Evolutionary conservation across 2,113 vertebrate species (phyloP).

Genomic region (Hipposideros armiger): DNA sequence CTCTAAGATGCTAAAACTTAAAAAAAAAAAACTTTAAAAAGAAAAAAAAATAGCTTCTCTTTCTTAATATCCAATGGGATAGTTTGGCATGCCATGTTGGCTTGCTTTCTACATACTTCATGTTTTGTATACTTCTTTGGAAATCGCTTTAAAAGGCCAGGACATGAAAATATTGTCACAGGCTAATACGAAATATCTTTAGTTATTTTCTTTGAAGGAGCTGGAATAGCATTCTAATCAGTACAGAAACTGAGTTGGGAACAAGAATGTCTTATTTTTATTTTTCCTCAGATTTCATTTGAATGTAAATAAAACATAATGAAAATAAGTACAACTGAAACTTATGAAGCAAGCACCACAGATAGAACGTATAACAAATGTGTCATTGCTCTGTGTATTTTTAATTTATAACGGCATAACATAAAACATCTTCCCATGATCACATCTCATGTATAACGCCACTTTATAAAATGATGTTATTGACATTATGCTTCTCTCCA

Average conservation of each 20-base stretch:
- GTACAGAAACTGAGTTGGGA: not conserved
- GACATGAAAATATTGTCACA: not conserved
- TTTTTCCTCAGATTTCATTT: slow-evolving; percentile 63
- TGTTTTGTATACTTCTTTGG: not conserved
- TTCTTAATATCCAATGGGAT: not conserved
- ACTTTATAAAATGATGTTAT: slow-evolving; percentile 69
- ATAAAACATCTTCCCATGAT: slow-evolving; percentile 61
- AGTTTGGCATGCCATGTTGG: not conserved
- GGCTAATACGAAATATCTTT: not conserved
- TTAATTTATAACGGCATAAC: slow-evolving; percentile 66
- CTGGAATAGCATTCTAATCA: not conserved
- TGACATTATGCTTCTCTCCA: slow-evolving; percentile 60
- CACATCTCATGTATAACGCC: slow-evolving; percentile 52
- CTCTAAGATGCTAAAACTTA: not conserved
- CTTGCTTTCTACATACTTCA: not conserved
- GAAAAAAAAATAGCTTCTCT: not conserved
- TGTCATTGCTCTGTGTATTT: slow-evolving; percentile 67
- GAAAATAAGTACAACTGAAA: slow-evolving; percentile 64
- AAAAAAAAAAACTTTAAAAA: not conserved
- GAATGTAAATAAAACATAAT: slow-evolving; percentile 70
- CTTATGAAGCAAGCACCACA: slow-evolving; percentile 55
- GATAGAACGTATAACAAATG: slow-evolving; percentile 69
- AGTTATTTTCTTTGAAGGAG: not conserved
- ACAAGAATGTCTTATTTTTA: slow-evolving; percentile 35
- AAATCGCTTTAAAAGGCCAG: not conserved